phyloP scores from a whole-genome alignment of 2,888 invertebrate species.

The Platypus cylindrus region DNA sequence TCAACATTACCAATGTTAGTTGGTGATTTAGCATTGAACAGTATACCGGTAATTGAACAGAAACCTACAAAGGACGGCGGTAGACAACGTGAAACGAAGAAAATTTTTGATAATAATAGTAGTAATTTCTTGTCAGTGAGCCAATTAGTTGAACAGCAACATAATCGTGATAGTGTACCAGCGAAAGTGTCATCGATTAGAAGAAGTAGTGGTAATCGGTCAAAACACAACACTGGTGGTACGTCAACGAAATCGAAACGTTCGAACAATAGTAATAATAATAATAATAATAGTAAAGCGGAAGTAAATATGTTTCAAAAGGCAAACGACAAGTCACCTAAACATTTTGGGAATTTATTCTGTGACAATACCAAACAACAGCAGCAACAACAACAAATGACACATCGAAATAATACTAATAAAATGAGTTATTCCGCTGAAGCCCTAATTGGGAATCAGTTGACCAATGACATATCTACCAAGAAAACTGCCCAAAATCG shows the following conservation, averaged over 20 bases:
- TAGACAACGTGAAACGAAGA: slow-evolving; percentile 14
- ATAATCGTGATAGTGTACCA: slow-evolving; percentile 28
- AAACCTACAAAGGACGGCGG: slow-evolving; percentile 24
- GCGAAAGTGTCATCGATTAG: slow-evolving; percentile 24
- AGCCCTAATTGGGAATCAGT: slow-evolving; percentile 32
- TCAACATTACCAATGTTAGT: slow-evolving; percentile 47
- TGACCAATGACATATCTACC: slow-evolving; percentile 9
- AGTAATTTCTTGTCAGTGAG: slow-evolving; percentile 48
- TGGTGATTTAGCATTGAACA: slow-evolving; percentile 44
- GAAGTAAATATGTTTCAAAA: slow-evolving; percentile 10
- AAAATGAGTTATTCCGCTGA: slow-evolving; percentile 34
- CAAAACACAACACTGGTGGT: slow-evolving; percentile 16
- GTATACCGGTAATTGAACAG: slow-evolving; percentile 24
- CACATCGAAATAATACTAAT: slow-evolving; percentile 17
- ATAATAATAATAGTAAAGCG: slow-evolving; percentile 6
- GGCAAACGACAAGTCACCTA: not conserved
- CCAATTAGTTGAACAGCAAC: slow-evolving; percentile 49
- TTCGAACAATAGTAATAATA: slow-evolving; percentile 11
- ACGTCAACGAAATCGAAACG: slow-evolving; percentile 11
- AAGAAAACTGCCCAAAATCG: slow-evolving; percentile 26
- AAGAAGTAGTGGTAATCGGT: slow-evolving; percentile 26
- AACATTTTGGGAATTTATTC: not conserved
- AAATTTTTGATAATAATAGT: slow-evolving; percentile 20
- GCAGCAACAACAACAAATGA: too few species aligned
- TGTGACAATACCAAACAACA: too few species aligned